Percentiles rank a stretch among this genome's conserved stretches.
Evolutionary conservation across 2,113 vertebrate genomes (phyloP).

Genomic region (Vimba vimba): DNA sequence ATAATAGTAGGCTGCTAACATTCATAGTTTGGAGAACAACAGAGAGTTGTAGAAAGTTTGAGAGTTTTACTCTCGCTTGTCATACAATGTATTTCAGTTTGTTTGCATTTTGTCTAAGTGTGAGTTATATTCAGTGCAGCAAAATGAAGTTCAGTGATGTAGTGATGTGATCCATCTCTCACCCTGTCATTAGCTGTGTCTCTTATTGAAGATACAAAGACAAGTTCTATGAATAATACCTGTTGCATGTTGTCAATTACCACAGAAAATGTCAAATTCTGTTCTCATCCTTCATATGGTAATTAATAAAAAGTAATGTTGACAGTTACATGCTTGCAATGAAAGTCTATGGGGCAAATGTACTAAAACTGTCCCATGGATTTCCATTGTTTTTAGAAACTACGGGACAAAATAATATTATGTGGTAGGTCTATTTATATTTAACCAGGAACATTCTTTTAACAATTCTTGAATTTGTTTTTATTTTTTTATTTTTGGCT

Average conservation of each 20-base stretch:
- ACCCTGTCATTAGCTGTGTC: slow-evolving; percentile 1
- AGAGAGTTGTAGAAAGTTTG: not conserved
- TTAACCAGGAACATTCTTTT: not conserved
- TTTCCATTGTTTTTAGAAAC: not conserved
- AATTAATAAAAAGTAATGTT: not conserved
- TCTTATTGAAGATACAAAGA: not conserved
- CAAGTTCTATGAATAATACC: not conserved
- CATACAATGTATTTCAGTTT: not conserved
- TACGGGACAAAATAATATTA: not conserved
- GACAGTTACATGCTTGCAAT: not conserved
- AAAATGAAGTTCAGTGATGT: not conserved
- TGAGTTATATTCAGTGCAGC: not conserved
- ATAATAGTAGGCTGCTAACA: not conserved
- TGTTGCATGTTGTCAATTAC: not conserved
- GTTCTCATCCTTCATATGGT: not conserved
- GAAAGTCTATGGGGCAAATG: not conserved
- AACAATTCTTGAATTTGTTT: not conserved
- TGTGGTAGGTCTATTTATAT: not conserved
- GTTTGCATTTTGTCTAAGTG: not conserved
- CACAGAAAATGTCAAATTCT: not conserved
- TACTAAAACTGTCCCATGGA: not conserved
- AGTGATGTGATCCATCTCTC: not conserved
- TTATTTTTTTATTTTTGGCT: no score
- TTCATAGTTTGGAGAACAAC: not conserved
- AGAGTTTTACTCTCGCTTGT: not conserved